phyloP scores from a whole-genome alignment of 2,113 vertebrate species.

The Chunga burmeisteri region DNA sequence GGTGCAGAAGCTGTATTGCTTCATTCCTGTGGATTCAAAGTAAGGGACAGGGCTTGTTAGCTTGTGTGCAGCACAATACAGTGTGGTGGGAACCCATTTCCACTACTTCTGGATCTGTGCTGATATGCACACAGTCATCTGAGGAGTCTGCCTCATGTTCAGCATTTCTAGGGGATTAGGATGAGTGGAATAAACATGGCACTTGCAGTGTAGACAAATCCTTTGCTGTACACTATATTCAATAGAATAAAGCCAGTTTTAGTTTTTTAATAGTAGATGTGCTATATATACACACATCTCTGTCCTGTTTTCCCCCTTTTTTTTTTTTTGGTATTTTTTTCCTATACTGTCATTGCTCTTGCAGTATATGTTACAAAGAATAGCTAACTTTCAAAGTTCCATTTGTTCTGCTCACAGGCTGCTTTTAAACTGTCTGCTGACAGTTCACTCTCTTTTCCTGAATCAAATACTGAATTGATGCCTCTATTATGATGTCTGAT shows the following conservation, averaged over 20 bases:
- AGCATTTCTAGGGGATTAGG: background rate
- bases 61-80: background rate
- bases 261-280: background rate
- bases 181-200: background rate
- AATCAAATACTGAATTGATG: background rate
- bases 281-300: background rate
- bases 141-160: background rate
- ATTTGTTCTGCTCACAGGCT: background rate
- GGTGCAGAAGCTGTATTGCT: background rate
- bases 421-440: background rate
- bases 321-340: background rate
- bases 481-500: background rate
- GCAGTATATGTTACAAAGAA: background rate
- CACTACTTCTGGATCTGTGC: background rate
- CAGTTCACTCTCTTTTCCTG: background rate
- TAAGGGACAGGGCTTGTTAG: background rate
- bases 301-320: background rate
- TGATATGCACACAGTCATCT: accelerated
- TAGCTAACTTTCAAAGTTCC: background rate
- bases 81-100: background rate
- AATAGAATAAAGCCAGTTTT: background rate
- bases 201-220: background rate
- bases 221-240: background rate
- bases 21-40: background rate
- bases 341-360: background rate